These are phyloP conservation scores for Ophioninae sp. DNA, from an alignment of 2,888 invertebrate genomes.

Conservation along the genomic window DNA sequence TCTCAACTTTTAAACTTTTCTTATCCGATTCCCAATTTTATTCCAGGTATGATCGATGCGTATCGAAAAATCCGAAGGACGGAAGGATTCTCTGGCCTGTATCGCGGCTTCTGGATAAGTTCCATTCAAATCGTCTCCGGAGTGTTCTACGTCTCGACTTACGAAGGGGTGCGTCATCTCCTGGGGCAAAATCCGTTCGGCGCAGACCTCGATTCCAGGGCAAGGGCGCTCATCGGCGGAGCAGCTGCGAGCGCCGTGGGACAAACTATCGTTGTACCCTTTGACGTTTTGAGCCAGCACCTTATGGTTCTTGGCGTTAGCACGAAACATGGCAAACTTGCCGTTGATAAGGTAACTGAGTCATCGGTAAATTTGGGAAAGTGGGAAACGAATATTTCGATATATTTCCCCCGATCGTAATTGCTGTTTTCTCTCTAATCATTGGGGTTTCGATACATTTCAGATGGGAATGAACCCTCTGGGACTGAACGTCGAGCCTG, in stretches of 20 bases:
- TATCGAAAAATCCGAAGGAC: constrained; percentile 91
- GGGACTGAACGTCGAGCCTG: constrained; percentile 86
- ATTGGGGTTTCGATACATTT: constrained; percentile 53
- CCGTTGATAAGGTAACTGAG: constrained; percentile 73
- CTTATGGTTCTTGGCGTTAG: constrained; percentile 94
- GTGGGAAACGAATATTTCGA: not conserved
- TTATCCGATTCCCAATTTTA: not conserved
- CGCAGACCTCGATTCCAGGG: constrained; percentile 84
- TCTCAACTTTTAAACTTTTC: not conserved
- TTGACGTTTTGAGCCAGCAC: constrained; percentile 98
- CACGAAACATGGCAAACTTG: constrained; percentile 75
- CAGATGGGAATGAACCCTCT: constrained; percentile 88
- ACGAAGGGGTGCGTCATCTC: constrained; percentile 94
- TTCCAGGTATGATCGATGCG: constrained; percentile 90
- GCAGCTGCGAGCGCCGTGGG: constrained; percentile 95
- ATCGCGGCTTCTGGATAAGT: constrained; percentile 97
- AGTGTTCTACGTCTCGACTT: constrained; percentile 96
- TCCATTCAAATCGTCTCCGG: constrained; percentile 93
- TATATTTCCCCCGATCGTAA: not conserved
- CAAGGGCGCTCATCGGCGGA: constrained; percentile 93
- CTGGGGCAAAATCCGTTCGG: constrained; percentile 84
- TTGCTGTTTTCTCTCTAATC: not conserved
- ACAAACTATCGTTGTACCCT: constrained; percentile 97
- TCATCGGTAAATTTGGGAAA: not conserved
- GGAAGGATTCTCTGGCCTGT: constrained; percentile 94